Evolutionary conservation across 2,888 invertebrate species (phyloP), one percentile per base, ranked within the genome.

Genomic region (Barypeithes pellucidus): DNA sequence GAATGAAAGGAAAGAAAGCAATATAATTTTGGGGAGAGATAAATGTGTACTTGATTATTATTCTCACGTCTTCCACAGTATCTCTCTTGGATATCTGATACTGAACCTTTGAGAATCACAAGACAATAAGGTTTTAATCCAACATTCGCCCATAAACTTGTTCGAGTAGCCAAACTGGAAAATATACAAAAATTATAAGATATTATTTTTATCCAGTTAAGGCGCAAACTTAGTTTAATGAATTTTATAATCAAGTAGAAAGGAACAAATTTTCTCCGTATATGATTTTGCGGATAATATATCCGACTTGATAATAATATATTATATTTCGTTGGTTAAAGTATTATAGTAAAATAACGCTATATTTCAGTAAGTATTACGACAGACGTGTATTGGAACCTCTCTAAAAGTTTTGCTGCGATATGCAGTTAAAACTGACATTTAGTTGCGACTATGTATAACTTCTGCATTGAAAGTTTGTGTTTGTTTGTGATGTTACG

Each of bases 401-500:
- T 33, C 54, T 36, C 54, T 57, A 57, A 57, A 57, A 57, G 54
- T 57, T 57, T 57, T 16, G 24, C 11, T 16, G 54, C 36, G 54
- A 57, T 57, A 57, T 57, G 33, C 54, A 57, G 54, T 57, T n/a
- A 57, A 57, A 57, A 57, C 54, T 57, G 54, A 33, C 54, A 57
- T 57, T 52, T 52, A 52, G 52, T 52, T 57, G 33, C 33, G 16
- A 57, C 54, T 57, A 33, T 57, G 54, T 33, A 18, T 57, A 57
- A 57, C 54, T 57, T 63, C 41, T 63, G 63, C 63, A 47, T 63
- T 47, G 63, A 47, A 63, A 63, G 33, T 47, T 63, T 63, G 45
- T 63, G 63, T 20, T 63, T 62, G 62, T 62, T 62, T 63, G 29
- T 63, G 63, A 63, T 63, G 63, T 63, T 63, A 47, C 63, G 63